Evolutionary conservation across 2,888 invertebrate genomes (phyloP).

Genomic region (Pheosia gnoma): DNA sequence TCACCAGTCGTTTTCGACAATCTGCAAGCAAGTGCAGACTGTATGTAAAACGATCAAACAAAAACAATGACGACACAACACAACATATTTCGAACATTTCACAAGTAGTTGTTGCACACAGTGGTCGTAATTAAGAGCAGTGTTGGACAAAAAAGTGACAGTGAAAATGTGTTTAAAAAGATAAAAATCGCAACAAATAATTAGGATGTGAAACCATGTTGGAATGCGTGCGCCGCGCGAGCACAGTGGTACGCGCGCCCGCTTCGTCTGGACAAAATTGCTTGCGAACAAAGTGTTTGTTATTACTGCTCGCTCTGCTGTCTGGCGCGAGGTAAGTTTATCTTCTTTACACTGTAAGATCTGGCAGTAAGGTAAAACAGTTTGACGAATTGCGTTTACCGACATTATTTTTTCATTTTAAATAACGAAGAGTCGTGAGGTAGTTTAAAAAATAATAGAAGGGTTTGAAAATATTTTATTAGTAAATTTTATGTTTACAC

Average conservation of each 20-base stretch:
- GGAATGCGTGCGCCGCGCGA: slow-evolving; percentile 71
- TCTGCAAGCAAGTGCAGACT: neutral
- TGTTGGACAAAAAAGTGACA: slow-evolving; percentile 18
- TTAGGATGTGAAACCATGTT: slow-evolving; percentile 78
- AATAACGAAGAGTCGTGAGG: neutral
- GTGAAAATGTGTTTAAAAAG: slow-evolving; percentile 53
- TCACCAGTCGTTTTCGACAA: neutral
- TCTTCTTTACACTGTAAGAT: neutral
- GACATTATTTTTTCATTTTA: neutral
- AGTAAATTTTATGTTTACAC: neutral
- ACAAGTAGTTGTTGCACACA: neutral
- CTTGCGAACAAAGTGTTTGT: slow-evolving; percentile 1
- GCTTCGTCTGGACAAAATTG: slow-evolving; percentile 23
- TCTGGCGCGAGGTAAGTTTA: slow-evolving; percentile 58
- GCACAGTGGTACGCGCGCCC: slow-evolving; percentile 56
- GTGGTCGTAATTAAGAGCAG: slow-evolving; percentile 1
- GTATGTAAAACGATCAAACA: neutral
- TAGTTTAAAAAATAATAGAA: neutral
- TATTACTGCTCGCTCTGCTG: slow-evolving; percentile 50
- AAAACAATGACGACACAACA: neutral
- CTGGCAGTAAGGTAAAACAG: neutral
- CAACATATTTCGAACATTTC: slow-evolving; percentile 3
- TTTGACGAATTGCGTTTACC: neutral
- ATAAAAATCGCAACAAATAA: slow-evolving; percentile 46
- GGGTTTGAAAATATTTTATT: neutral